These are phyloP conservation scores for Cardiocondyla obscurior DNA, from an alignment of 1,140 invertebrate species.

Conservation along the genomic window DNA sequence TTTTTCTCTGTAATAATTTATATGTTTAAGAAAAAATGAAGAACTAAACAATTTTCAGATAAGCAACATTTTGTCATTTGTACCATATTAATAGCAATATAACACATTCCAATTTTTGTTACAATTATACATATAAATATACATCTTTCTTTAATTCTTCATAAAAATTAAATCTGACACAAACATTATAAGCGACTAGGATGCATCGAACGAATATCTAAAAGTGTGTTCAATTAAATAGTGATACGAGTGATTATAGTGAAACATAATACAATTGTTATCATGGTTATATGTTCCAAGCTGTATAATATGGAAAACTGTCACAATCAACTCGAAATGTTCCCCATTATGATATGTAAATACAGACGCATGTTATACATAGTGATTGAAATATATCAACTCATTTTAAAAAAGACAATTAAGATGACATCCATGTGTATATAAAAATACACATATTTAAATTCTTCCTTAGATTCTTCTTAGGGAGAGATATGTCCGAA, in stretches of 20 bases:
- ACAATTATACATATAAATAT: background rate
- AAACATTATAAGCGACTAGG: constrained; percentile 35
- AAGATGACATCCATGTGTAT: constrained; percentile 52
- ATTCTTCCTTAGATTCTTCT: constrained; percentile 61
- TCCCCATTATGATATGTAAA: constrained; percentile 63
- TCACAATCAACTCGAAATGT: constrained; percentile 68
- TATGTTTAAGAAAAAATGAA: constrained; percentile 5
- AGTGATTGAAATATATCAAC: constrained; percentile 45
- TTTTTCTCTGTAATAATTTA: background rate
- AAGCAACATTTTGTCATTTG: constrained; percentile 26
- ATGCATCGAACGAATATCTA: constrained; percentile 41
- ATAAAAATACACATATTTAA: constrained; percentile 44
- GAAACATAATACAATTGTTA: constrained; percentile 39
- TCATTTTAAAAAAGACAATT: constrained; percentile 53
- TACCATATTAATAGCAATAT: constrained; percentile 15
- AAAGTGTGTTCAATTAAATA: constrained; percentile 59
- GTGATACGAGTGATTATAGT: constrained; percentile 32
- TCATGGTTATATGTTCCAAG: constrained; percentile 60
- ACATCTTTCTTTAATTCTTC: constrained; percentile 35
- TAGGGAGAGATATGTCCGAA: constrained; percentile 43
- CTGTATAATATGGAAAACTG: constrained; percentile 51
- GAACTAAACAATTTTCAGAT: background rate
- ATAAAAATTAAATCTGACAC: background rate
- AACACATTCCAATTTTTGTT: constrained; percentile 55
- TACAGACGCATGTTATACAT: constrained; percentile 63